Percentiles rank a stretch among this genome's conserved stretches.
Evolutionary conservation across 2,888 invertebrate species (phyloP).

Genomic region (Eudiplozoon nipponicum): DNA sequence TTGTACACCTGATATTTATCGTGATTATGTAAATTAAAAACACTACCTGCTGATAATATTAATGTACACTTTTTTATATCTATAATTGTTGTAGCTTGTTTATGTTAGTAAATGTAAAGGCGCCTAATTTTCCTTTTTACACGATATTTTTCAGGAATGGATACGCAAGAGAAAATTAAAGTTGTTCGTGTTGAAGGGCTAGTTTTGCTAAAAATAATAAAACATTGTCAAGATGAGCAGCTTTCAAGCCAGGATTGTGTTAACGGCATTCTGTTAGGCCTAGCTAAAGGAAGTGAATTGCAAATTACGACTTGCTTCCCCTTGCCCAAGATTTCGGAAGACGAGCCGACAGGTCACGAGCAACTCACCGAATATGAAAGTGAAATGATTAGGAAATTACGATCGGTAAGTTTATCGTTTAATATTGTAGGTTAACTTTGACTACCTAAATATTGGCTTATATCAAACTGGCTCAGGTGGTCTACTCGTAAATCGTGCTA

Average conservation of each 20-base stretch:
- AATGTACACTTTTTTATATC: not conserved
- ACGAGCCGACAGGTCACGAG: no score
- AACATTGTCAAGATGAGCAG: slow-evolving; percentile 5
- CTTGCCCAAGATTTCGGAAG: slow-evolving; percentile 1
- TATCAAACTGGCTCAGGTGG: slow-evolving; percentile 7
- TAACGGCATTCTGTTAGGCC: slow-evolving; percentile 2
- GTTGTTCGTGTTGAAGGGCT: slow-evolving; percentile 3
- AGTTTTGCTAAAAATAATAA: slow-evolving; percentile 6
- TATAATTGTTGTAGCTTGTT: not conserved
- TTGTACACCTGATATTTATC: no score
- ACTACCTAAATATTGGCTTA: slow-evolving; percentile 4
- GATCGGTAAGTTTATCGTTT: not conserved
- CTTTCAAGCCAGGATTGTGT: slow-evolving; percentile 2
- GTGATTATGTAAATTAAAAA: no score
- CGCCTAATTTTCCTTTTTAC: not conserved
- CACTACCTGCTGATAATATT: no score
- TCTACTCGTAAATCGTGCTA: not conserved
- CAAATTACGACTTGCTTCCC: slow-evolving; percentile 5
- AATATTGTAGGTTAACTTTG: slow-evolving; percentile 1
- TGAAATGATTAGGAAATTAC: not conserved
- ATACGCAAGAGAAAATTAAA: not conserved
- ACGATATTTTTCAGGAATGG: not conserved
- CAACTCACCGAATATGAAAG: not conserved
- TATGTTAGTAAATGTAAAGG: not conserved
- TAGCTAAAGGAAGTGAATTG: not conserved